Base-by-base conservation (phyloP, 2,113 vertebrate genomes). In the Microcebus tavaratra region DNA sequence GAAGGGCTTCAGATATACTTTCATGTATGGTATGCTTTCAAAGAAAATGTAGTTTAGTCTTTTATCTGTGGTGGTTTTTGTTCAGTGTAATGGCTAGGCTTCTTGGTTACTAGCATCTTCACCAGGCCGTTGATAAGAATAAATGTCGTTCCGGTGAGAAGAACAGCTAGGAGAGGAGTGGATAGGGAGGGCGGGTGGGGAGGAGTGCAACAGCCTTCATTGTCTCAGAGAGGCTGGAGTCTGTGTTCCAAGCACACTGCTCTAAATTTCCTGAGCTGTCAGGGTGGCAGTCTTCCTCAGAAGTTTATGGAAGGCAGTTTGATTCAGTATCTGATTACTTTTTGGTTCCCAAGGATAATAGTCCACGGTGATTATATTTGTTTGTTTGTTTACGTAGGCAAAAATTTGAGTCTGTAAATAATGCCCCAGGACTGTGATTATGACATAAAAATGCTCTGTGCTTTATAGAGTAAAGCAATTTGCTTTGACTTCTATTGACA, bases 401-500 rank as follows among this genome's bases (percentile, higher is more conserved):
- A 81, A 95, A 94, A 70, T 78, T 83, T 79, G 20, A 63, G 29
- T 65, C 93, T 94, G 39, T 92, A 87, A 94, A 96, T 80, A 89
- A 95, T 94, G 53, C 14, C 76, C 48, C 83, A 89, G 88, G 91
- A 94, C 78, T 96, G 42, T 92, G 89, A 90, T 97, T 79, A 91
- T 87, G 73, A 90, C 88, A 82, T 95, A 91, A 90, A 92, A 95
- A 80, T 94, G 75, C 85, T 81, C 89, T 95, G 85, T 95, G 45
- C 89, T 97, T 96, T 92, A 86, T 45, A 36, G 42, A 87, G 39
- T 80, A 90, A 96, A 92, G 86, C 95, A 94, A 70, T 96, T 97
- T 96, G 34, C 85, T 91, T 88, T 97, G 97, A 95, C 93, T 97
- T 96, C 53, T 82, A 45, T 92, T 96, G 94, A 93, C 91, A 96